Evolutionary conservation across 2,113 vertebrate species (phyloP).

Genomic region (Etheostoma spectabile): DNA sequence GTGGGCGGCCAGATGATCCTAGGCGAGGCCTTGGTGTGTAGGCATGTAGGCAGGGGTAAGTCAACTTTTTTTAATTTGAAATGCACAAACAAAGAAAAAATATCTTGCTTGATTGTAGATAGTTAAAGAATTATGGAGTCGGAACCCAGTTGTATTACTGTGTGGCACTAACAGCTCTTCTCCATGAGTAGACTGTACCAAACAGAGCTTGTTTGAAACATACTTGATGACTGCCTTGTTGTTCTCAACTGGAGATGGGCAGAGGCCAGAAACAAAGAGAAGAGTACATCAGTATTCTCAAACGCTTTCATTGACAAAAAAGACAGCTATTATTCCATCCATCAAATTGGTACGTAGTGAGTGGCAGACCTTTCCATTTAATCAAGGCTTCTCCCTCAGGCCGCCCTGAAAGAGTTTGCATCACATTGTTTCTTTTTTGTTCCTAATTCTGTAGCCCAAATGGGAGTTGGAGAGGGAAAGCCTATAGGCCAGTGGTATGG

Average conservation of each 20-base stretch:
- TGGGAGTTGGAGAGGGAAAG: conserved; percentile 99
- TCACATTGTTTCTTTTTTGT: conserved; percentile 6
- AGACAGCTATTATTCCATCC: conserved; percentile 98
- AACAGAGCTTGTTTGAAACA: conserved; percentile 7
- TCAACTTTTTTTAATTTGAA: background rate
- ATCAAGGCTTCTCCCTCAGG: background rate
- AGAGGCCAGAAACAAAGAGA: conserved; percentile 88
- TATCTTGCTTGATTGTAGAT: background rate
- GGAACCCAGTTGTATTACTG: background rate
- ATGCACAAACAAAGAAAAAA: background rate
- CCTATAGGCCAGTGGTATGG: conserved; percentile 99
- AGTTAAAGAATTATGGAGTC: background rate
- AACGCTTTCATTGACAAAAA: conserved; percentile 98
- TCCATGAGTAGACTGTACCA: conserved; percentile 8
- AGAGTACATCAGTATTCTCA: conserved; percentile 92
- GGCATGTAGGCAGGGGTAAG: conserved; percentile 95
- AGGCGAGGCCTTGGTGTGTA: conserved; percentile 92
- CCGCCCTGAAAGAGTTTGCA: background rate
- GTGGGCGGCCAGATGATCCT: conserved; percentile 99
- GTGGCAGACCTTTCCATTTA: background rate
- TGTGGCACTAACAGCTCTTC: conserved; percentile 37
- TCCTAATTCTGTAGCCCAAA: conserved; percentile 89
- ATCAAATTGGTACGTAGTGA: conserved; percentile 93
- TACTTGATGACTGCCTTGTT: conserved; percentile 37
- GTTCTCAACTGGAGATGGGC: conserved; percentile 93